phyloP scores from a whole-genome alignment of 2,888 invertebrate species.

The Achlya flavicornis region DNA sequence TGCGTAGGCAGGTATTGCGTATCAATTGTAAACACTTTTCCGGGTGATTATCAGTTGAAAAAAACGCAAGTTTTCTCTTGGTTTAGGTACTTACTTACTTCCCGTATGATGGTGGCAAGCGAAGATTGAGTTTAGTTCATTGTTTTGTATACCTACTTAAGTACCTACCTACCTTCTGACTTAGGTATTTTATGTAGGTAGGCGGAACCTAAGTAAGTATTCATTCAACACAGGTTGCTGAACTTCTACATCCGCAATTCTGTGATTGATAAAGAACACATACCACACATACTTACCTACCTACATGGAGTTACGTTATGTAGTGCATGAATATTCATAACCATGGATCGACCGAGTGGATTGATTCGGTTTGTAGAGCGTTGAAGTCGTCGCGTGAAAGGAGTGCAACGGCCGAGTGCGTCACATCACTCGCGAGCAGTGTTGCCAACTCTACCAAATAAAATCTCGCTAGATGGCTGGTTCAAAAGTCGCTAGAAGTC shows the following conservation, averaged over 20 bases:
- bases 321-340: conserved; percentile 45
- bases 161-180: too few species aligned
- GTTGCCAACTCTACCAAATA: too few species aligned
- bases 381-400: conserved; percentile 76
- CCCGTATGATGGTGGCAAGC: conserved; percentile 34
- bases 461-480: too few species aligned
- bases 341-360: conserved; percentile 61
- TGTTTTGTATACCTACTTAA: background rate
- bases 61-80: conserved; percentile 55
- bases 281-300: too few species aligned
- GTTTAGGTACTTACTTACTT: conserved; percentile 36
- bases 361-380: conserved; percentile 79
- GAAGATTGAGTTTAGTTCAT: background rate
- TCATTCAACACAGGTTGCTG: conserved; percentile 20
- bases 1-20: too few species aligned
- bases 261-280: conserved; percentile 39
- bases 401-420: conserved; percentile 79
- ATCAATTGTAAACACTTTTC: conserved; percentile 28
- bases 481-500: too few species aligned
- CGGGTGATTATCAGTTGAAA: conserved; percentile 44
- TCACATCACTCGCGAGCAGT: too few species aligned
- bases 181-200: background rate
- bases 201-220: background rate
- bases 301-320: conserved; percentile 43
- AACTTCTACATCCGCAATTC: conserved; percentile 49